Evolutionary conservation across 2,888 invertebrate genomes (phyloP).

Genomic region (Quadriops clusia): DNA sequence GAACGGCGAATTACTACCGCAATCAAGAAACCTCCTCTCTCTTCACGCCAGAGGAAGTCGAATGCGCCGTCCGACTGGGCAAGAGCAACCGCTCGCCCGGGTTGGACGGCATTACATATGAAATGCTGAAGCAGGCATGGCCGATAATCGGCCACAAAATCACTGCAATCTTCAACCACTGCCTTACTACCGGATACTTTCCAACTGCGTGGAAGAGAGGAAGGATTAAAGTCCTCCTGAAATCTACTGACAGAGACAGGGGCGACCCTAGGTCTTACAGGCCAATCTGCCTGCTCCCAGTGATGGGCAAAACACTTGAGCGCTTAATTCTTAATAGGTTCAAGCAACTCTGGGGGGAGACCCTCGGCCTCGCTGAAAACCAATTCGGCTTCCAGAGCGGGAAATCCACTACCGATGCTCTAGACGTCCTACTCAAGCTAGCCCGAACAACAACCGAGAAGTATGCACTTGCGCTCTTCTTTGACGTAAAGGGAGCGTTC

Average conservation of each 20-base stretch:
- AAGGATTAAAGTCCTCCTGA: slow-evolving; percentile 5
- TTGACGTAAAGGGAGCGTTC: slow-evolving; percentile 20
- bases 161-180: slow-evolving; percentile 5
- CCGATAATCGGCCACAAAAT: too few relatives aligned
- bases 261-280: slow-evolving; percentile 3
- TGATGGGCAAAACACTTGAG: slow-evolving; percentile 9
- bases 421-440: slow-evolving; percentile 1
- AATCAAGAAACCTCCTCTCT: not conserved
- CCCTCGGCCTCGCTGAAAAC: not conserved
- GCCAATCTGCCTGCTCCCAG: slow-evolving; percentile 10
- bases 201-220: slow-evolving; percentile 8
- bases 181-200: slow-evolving; percentile 7
- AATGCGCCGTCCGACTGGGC: not conserved
- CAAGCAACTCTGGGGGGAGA: not conserved
- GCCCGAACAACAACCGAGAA: slow-evolving; percentile 2
- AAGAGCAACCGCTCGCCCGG: slow-evolving; percentile 10
- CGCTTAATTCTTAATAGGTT: slow-evolving; percentile 6
- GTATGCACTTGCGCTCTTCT: slow-evolving; percentile 10
- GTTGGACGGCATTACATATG: slow-evolving; percentile 8
- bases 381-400: slow-evolving; percentile 10
- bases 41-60: not conserved
- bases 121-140: too few relatives aligned
- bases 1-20: too few relatives aligned
- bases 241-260: slow-evolving; percentile 5
- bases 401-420: slow-evolving; percentile 8